Evolutionary conservation across 2,113 vertebrate genomes (phyloP).

Genomic region (Shinisaurus crocodilurus): DNA sequence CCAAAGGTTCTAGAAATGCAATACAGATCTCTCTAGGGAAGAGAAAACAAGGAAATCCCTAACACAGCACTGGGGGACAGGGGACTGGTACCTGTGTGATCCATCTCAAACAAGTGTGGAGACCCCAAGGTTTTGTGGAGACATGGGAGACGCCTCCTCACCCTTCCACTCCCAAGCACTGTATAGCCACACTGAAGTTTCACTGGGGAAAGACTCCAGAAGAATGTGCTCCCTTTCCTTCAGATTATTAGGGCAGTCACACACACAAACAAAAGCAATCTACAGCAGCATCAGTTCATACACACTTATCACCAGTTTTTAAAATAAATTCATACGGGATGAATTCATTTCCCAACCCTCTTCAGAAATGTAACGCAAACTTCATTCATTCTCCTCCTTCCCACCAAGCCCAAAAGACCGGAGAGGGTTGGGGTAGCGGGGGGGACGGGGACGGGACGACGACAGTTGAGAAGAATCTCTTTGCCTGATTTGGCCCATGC

Average conservation of each 20-base stretch:
- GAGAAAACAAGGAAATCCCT: background rate
- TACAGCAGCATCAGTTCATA: background rate
- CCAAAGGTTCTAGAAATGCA: background rate
- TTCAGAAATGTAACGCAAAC: background rate
- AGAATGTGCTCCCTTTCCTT: background rate
- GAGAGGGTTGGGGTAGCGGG: background rate
- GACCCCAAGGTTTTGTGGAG: background rate
- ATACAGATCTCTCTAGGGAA: background rate
- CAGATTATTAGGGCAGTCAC: background rate
- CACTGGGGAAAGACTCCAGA: background rate
- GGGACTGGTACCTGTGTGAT: background rate
- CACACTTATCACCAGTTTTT: background rate
- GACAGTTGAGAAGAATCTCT: background rate
- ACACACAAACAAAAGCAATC: background rate
- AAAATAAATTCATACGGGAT: background rate
- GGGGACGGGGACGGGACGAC: background rate
- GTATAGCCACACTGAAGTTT: background rate
- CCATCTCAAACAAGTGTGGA: background rate
- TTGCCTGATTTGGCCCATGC: background rate
- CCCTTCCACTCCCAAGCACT: background rate
- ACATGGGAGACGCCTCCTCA: background rate
- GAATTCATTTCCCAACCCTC: background rate
- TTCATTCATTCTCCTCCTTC: background rate
- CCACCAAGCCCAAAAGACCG: background rate
- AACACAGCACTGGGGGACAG: background rate